Percentiles rank a stretch among this genome's conserved stretches.
Evolutionary conservation across 2,797 vertebrate genomes (phyloP).

Genomic region (Natrix natrix): DNA sequence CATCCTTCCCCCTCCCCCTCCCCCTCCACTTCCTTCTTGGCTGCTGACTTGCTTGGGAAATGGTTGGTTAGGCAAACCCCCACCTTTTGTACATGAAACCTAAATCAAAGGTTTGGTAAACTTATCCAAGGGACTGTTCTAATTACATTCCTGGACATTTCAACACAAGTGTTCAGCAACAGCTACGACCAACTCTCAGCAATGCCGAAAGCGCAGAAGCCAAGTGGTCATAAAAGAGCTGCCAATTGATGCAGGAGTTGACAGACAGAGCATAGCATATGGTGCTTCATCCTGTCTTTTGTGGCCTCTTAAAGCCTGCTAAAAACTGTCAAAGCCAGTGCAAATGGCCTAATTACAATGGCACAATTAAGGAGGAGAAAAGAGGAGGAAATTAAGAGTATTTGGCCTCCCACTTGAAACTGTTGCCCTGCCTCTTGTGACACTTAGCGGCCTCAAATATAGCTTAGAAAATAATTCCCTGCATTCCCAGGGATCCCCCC

Average conservation of each 20-base stretch:
- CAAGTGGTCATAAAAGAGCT: neutral
- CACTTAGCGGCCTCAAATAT: neutral
- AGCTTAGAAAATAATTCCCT: neutral
- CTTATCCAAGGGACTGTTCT: neutral
- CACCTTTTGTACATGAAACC: conserved; percentile 10
- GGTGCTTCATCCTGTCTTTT: neutral
- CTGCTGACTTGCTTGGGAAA: neutral
- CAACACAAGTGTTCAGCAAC: neutral
- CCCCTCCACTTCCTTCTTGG: neutral
- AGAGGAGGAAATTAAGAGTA: neutral
- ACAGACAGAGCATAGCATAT: neutral
- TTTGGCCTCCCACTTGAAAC: neutral
- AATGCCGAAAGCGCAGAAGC: neutral
- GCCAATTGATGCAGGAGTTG: neutral
- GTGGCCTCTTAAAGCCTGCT: neutral
- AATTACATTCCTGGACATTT: neutral
- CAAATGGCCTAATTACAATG: neutral
- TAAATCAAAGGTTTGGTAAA: conserved; percentile 4
- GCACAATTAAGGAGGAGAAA: neutral
- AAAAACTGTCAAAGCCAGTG: neutral
- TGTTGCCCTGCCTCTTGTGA: neutral
- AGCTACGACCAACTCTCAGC: neutral
- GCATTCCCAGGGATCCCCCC: neutral
- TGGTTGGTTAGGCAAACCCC: neutral
- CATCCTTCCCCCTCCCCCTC: neutral